Base-by-base conservation (phyloP, 1,140 invertebrate genomes). In the Chrysopa pallens region DNA sequence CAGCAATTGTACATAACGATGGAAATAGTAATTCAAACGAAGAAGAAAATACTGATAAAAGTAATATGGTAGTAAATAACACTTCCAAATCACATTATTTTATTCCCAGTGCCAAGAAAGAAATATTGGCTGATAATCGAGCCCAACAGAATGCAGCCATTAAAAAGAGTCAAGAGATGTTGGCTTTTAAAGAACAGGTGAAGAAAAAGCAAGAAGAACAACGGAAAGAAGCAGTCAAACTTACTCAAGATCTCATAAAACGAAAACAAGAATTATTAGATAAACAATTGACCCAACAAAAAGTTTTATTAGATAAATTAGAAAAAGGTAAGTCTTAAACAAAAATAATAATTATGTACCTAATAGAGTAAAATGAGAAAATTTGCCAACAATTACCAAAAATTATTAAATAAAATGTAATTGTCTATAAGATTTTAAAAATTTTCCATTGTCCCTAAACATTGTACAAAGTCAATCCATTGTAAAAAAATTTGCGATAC, bases 281-380 rank as follows among this genome's bases (percentile, higher is more conserved):
- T 40, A 86, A 82, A 47, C 81, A 88, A 53, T 57, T 90, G 9
- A 68, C 73, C 11, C 78, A 89, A 49, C 80, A 89, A 51, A 80
- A 77, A 50, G 58, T 76, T 39, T 58, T 88, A 6, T 77, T 90
- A 36, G 71, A 78, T 33, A 75, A 75, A 44, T 63, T 86, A 11
- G 83, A 86, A 50, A 75, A 74, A 40, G 74, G 77, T 68, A 53
- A 64, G 59, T 57, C 29, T 9, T 23, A 3, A 23, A 23, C n/a
- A n/a, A n/a, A n/a, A n/a, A n/a, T n/a, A n/a, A n/a, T n/a, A n/a
- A n/a, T n/a, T n/a, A n/a, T n/a, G n/a, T n/a, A n/a, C n/a, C n/a
- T n/a, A n/a, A n/a, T n/a, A n/a, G n/a, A n/a, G n/a, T n/a, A n/a
- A n/a, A n/a, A n/a, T n/a, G n/a, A n/a, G n/a, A n/a, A n/a, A n/a